phyloP scores from a whole-genome alignment of 2,888 invertebrate genomes.

The Andricus quercusramuli region DNA sequence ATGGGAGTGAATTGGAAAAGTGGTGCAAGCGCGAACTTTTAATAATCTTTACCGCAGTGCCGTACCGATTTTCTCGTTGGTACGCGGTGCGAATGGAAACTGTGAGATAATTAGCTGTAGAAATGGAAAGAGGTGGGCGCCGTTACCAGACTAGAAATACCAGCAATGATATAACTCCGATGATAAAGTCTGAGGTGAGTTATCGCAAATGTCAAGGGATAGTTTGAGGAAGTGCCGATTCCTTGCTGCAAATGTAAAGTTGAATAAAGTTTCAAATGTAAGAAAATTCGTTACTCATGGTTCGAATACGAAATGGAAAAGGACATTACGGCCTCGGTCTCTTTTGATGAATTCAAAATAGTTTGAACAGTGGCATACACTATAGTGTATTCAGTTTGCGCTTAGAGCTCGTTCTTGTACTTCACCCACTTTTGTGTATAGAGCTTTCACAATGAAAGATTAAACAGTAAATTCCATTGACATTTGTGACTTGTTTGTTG shows the following conservation, averaged over 20 bases:
- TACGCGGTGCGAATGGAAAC: constrained; percentile 28
- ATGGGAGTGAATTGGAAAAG: constrained; percentile 22
- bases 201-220: constrained; percentile 7
- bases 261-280: constrained; percentile 4
- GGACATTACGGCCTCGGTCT: not conserved
- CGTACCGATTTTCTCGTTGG: constrained; percentile 22
- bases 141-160: not conserved
- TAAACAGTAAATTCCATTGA: too few relatives aligned
- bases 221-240: not conserved
- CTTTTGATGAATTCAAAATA: too few relatives aligned
- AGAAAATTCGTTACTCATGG: constrained; percentile 20
- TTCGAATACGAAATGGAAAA: constrained; percentile 25
- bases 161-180: constrained; percentile 13
- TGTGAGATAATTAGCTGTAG: constrained; percentile 30
- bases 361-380: too few relatives aligned
- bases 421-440: too few relatives aligned
- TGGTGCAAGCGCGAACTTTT: constrained; percentile 33
- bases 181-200: not conserved
- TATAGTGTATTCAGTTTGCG: too few relatives aligned
- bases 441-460: too few relatives aligned
- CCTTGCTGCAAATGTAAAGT: constrained; percentile 12
- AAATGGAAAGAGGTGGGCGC: not conserved
- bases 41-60: constrained; percentile 37
- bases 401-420: too few relatives aligned
- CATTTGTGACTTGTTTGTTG: too few relatives aligned